Percentiles rank a stretch among this genome's conserved stretches.
Conservation (phyloP, 2,888 invertebrate genomes). For the Pristionchus mayeri region DNA sequence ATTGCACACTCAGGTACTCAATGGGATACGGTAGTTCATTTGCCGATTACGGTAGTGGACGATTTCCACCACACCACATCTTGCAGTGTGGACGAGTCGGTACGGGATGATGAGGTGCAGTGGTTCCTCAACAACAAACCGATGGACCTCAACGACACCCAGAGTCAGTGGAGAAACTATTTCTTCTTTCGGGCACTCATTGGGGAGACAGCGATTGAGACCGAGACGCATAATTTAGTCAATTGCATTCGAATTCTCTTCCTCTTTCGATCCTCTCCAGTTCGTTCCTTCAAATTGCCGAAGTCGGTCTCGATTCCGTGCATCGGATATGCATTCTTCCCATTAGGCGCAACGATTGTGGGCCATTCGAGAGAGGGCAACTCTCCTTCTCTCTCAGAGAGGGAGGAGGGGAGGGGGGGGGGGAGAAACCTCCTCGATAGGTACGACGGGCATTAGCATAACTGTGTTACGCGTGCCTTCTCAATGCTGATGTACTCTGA, state of each 20-base stretch:
- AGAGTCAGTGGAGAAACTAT: no score
- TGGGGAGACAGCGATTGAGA: no score
- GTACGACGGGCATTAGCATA: constrained; percentile 25
- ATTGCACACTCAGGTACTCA: constrained; percentile 70
- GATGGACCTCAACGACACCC: constrained; percentile 65
- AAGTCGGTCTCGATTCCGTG: neutral
- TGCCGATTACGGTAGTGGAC: neutral
- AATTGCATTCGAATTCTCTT: neutral
- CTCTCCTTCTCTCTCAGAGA: neutral
- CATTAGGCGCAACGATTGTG: constrained; percentile 13
- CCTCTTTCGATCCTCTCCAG: neutral
- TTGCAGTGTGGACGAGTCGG: constrained; percentile 52
- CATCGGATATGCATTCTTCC: constrained; percentile 35
- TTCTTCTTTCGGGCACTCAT: no score
- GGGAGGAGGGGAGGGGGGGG: no score
- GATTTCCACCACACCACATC: neutral
- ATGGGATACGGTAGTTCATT: constrained; percentile 1
- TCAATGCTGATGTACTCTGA: neutral
- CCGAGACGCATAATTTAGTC: no score
- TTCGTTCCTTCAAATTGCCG: no score
- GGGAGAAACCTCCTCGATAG: neutral
- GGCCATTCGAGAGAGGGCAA: neutral
- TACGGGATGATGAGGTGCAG: constrained; percentile 54
- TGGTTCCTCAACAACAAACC: constrained; percentile 65
- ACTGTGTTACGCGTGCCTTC: neutral